Evolutionary conservation across 2,113 vertebrate genomes (phyloP).

Genomic region (Plectropomus leopardus): DNA sequence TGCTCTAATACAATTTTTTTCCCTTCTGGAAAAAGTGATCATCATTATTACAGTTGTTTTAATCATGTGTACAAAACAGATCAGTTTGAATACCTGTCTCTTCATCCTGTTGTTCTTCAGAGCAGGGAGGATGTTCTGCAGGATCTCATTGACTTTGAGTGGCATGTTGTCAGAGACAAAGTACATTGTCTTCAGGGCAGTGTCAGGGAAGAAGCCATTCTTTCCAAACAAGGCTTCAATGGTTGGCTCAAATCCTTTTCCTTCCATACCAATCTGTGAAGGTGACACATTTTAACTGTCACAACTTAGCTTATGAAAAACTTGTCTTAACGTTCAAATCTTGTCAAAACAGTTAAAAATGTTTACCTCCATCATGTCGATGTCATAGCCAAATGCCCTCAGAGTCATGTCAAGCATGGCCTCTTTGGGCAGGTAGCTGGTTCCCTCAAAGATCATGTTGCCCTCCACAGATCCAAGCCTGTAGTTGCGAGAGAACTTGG

Average conservation of each 20-base stretch:
- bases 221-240: conserved; percentile 93
- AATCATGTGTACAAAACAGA: neutral
- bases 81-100: conserved; percentile 76
- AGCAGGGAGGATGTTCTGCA: conserved; percentile 88
- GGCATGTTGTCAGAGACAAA: conserved; percentile 90
- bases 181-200: conserved; percentile 89
- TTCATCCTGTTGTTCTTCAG: conserved; percentile 79
- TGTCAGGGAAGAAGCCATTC: conserved; percentile 94
- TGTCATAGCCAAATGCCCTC: conserved; percentile 85
- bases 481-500: conserved; percentile 91
- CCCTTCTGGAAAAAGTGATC: neutral
- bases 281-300: neutral
- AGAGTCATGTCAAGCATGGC: conserved; percentile 94
- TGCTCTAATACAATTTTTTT: neutral
- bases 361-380: conserved; percentile 94
- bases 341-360: neutral
- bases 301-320: neutral
- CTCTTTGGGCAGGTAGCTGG: conserved; percentile 90
- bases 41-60: neutral
- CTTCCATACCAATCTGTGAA: conserved; percentile 91
- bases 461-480: conserved; percentile 88
- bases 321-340: neutral
- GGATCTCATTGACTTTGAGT: conserved; percentile 81
- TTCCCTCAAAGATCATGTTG: conserved; percentile 92
- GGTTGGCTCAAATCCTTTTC: conserved; percentile 92